Evolutionary conservation across 1,140 invertebrate species (phyloP), one percentile per base, ranked within the genome.

Genomic region (Fopius arisanus): DNA sequence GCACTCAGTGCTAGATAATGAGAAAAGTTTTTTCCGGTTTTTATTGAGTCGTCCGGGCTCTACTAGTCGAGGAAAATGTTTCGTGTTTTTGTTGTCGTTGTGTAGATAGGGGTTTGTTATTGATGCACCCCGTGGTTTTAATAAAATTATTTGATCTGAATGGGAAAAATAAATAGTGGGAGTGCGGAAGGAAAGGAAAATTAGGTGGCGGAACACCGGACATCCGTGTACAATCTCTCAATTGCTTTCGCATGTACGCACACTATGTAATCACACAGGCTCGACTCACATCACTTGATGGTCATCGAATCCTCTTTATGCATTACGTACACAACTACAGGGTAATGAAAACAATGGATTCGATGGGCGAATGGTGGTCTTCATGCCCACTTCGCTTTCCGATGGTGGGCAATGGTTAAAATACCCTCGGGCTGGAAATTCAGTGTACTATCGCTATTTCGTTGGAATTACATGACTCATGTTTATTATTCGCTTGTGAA

Each of bases 181-280:
- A 7, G 28, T 65, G 29, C 29, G 62, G 72, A 72, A 48, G 70
- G 54, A 72, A 77, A 72, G 67, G 54, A 48, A 54, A 70, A 72
- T 16, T 62, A 75, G 73, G 75, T 79, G 81, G 80, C 82, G 83
- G 83, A 86, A 86, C 78, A 77, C 82, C 82, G 86, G 86, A 87
- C 83, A 83, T 87, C 86, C 86, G 84, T 80, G 81, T 82, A 65
- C 29, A 59, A 19, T 3, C 79, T 43, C 21, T 54, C 7, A 2
- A 9, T 12, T 3, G 2, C 21, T 9, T 75, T 75, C 76, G 75
- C 69, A 73, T 70, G 48, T 75, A 54, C 74, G 59, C 41, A 67
- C n/a, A 37, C 63, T 10, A 37, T 40, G 16, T 10, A 21, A 73
- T 66, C 10, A 51, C 63, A 14, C 19, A n/a, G 10, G 19, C 31